A percentile compares a stretch with the other conserved stretches of the same genome.
Evolutionary conservation across 2,888 invertebrate species (phyloP).

Genomic region (Gibbula magus): DNA sequence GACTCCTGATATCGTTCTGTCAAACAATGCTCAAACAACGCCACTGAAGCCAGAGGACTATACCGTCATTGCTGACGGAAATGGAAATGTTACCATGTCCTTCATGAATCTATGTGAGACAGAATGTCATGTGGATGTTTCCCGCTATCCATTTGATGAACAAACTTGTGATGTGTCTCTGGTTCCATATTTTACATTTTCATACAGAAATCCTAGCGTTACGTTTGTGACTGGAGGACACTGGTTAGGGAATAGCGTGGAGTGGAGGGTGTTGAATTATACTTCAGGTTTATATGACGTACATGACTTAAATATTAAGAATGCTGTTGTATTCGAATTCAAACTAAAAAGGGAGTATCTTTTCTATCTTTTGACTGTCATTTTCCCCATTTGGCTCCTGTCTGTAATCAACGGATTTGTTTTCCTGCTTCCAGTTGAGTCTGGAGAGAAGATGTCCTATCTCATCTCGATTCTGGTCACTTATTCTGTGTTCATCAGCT

Average conservation of each 20-base stretch:
- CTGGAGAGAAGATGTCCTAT: too few relatives aligned
- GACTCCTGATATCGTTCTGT: not conserved
- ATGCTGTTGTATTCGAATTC: not conserved
- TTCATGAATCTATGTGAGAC: not conserved
- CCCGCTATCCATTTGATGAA: not conserved
- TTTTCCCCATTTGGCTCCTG: constrained; percentile 2
- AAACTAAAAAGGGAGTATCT: not conserved
- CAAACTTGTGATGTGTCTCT: not conserved
- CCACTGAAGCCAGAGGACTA: not conserved
- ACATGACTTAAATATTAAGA: not conserved
- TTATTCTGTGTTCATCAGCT: too few relatives aligned
- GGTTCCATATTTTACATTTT: not conserved
- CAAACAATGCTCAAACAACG: not conserved
- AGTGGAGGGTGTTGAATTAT: not conserved
- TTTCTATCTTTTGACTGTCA: not conserved
- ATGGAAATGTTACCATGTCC: not conserved
- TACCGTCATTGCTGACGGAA: not conserved
- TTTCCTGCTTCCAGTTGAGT: too few relatives aligned
- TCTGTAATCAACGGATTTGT: not conserved
- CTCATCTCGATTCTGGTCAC: too few relatives aligned
- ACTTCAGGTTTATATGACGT: not conserved
- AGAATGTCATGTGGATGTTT: not conserved
- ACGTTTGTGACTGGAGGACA: too few relatives aligned
- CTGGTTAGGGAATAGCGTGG: not conserved
- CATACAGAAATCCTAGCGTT: not conserved